phyloP scores from a whole-genome alignment of 2,888 invertebrate species.

The Drosophila nr. medialis region DNA sequence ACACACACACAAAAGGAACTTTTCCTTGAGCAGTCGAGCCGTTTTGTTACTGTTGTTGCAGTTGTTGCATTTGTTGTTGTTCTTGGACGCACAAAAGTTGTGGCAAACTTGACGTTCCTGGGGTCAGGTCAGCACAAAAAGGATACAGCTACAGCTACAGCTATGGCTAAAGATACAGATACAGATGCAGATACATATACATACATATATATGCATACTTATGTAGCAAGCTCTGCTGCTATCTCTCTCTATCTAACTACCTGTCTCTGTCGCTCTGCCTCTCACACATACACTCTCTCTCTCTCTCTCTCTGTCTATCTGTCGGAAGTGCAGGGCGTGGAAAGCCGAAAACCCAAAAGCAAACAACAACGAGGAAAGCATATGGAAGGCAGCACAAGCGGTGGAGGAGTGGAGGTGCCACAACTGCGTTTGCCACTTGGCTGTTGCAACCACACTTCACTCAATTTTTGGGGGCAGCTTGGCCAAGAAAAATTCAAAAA shows the following conservation, averaged over 20 bases:
- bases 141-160: conserved; percentile 11
- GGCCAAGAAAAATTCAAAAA: conserved; percentile 21
- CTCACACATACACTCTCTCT: neutral
- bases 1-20: conserved; percentile 47
- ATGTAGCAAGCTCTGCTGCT: conserved; percentile 20
- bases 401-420: conserved; percentile 6
- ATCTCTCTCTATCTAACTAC: conserved; percentile 4
- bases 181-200: conserved; percentile 2
- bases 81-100: conserved; percentile 66
- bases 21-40: conserved; percentile 51
- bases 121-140: conserved; percentile 43
- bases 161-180: conserved; percentile 16
- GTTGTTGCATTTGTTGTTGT: conserved; percentile 44
- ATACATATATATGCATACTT: conserved; percentile 13
- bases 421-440: conserved; percentile 61
- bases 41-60: conserved; percentile 43
- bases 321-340: conserved; percentile 51
- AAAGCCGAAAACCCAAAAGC: conserved; percentile 54
- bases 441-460: conserved; percentile 58
- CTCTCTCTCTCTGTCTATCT: neutral
- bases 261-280: neutral
- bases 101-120: conserved; percentile 46
- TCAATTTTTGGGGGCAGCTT: conserved; percentile 31
- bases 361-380: conserved; percentile 40
- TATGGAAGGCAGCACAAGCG: neutral